phyloP scores from a whole-genome alignment of 2,888 invertebrate species.

The Oscheius sp. region DNA sequence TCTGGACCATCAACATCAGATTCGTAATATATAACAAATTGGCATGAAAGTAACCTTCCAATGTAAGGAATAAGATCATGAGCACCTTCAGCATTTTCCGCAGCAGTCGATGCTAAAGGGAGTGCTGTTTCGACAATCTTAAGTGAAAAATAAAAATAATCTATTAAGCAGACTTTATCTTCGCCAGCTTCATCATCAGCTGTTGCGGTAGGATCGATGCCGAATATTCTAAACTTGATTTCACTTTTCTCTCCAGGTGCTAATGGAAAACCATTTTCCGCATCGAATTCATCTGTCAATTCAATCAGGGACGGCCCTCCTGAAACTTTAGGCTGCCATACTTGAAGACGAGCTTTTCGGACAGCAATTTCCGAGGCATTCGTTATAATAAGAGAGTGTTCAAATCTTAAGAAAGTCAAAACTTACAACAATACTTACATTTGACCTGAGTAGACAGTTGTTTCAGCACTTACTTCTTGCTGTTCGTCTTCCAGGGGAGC shows the following conservation, averaged over 20 bases:
- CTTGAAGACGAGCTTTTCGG: conserved; percentile 47
- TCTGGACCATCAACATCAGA: conserved; percentile 58
- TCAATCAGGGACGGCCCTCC: conserved; percentile 64
- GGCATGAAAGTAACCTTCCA: conserved; percentile 63
- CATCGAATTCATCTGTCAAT: conserved; percentile 39
- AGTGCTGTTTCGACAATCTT: conserved; percentile 47
- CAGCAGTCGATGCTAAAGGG: conserved; percentile 42
- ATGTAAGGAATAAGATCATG: conserved; percentile 69
- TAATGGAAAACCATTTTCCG: conserved; percentile 36
- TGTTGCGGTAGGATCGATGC: conserved; percentile 67
- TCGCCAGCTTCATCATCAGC: conserved; percentile 57
- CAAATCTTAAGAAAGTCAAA: conserved; percentile 52
- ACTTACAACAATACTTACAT: conserved; percentile 40
- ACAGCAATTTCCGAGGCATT: conserved; percentile 59
- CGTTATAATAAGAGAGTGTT: conserved; percentile 58
- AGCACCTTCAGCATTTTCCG: conserved; percentile 29
- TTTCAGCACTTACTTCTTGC: conserved; percentile 60
- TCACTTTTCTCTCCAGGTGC: conserved; percentile 48
- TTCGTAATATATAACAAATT: conserved; percentile 62
- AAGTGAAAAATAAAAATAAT: no score
- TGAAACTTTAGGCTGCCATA: conserved; percentile 51
- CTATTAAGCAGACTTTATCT: conserved; percentile 41
- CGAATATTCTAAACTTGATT: conserved; percentile 64
- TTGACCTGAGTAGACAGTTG: conserved; percentile 67
- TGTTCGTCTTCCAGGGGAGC: conserved; percentile 63